Base-by-base conservation (phyloP, 2,113 vertebrate species). In the Oreochromis aureus region DNA sequence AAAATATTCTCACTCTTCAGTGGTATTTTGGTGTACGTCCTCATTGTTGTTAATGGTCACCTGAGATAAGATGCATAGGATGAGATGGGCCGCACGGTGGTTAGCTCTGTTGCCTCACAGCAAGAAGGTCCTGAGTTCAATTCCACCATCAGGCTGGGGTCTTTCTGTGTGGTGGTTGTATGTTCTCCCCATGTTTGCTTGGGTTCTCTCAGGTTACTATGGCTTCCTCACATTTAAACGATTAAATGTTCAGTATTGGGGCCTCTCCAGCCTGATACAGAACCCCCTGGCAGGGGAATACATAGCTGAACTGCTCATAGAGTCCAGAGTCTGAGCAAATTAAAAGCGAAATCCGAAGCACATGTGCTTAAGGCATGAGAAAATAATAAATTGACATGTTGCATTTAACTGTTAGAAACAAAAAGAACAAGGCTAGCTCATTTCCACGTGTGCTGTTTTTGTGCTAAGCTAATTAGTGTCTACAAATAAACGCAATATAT, bases 1-100 rank as follows among this genome's bases (percentile, higher is more conserved):
- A 97, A 97, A 51, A 94, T 96, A n/a, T 99, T 98, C 93, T 98
- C 97, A 89, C 97, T 99, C 22, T 99, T 99, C 94, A 98, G 97
- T 0, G 97, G 99, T 91, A 96, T 98, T 88, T 95, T 99, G 1
- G 97, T 98, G 8, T 99, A 99, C 0, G 97, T 98, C 89, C 98
- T 96, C 92, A 95, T 98, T 27, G 88, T 98, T 76, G 94, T 97
- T 83, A 96, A 87, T 81, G 97, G 97, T 27, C 10, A 66, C 6
- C 61, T 66, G 18, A 69, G 63, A 69, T 69, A n/a, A 69, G 63
- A 22, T 69, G 69, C 8, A 10, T 6, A 73, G 8, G 4, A 46
- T 46, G 22, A 61, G 16, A 61, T 61, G 0, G 30, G 16, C 58
- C 8, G 9, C 30, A 34, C 36, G 10, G 10, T 39, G 36, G 36